Evolutionary conservation across 1,140 invertebrate genomes (phyloP), one percentile per base, ranked within the genome.

Genomic region (Bombus pascuorum): DNA sequence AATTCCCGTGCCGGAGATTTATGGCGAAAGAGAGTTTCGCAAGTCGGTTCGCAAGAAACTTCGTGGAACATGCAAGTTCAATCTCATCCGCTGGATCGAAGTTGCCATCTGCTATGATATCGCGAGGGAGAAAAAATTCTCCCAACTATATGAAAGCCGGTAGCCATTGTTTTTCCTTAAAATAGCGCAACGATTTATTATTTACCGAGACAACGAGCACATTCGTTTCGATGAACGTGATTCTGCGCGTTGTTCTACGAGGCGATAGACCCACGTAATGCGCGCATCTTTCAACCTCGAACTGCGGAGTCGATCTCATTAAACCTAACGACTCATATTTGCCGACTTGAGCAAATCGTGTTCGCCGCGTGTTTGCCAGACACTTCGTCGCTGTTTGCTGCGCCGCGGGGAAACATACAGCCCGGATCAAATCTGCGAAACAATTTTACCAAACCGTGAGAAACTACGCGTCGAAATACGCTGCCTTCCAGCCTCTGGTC

Each of bases 1-100:
- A 88, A 89, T 79, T 88, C 77, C 32, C 53, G 59, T 65, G 76
- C 22, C 57, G 22, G 42, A 72, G 72, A 88, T 88, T 89, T 88
- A 89, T 68, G 86, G 34, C 22, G 72, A 66, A 37, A 39, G 37
- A 6, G 22, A 15, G 10, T 18, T 34, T 59, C 37, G 28, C 59
- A 22, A 53, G 44, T 37, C 44, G 22, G 22, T 65, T 42, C 10
- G 37, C 28, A 62, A 73, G 80, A 47, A 59, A 65, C 53, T 72
- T 57, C 57, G 15, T 42, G 39, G 32, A 74, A 82, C 71, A 82
- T 82, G 80, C 80, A 82, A 74, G 73, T 82, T 82, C 80, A 74
- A 82, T 82, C 53, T 62, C 37, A 62, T 81, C 53, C 13, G 32
- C 3, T 13, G 37, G 80, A 74, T 82, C 57, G 71, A 82, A 59